Conservation (phyloP, 1,140 invertebrate species). For the Orius laevigatus region DNA sequence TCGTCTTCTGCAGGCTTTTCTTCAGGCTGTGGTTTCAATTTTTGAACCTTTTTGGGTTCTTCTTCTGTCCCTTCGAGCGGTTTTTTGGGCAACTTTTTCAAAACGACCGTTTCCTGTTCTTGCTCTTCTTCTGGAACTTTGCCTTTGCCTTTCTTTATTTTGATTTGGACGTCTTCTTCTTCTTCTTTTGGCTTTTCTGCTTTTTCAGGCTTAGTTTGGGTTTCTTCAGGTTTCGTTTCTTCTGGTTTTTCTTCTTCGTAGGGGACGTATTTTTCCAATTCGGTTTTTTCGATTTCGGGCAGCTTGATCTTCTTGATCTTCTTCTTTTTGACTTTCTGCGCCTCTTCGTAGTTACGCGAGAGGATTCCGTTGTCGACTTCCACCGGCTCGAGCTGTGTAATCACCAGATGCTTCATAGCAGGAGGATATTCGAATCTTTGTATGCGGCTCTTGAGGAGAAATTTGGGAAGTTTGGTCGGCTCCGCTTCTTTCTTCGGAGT, state of each 20-base stretch:
- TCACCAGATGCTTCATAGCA: conserved; percentile 17
- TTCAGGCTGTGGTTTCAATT: conserved; percentile 17
- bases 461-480: conserved; percentile 33
- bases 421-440: conserved; percentile 29
- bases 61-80: conserved; percentile 23
- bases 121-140: conserved; percentile 17
- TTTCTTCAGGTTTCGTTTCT: conserved; percentile 5
- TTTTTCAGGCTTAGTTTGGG: conserved; percentile 20
- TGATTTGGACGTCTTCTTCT: conserved; percentile 20
- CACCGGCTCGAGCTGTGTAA: conserved; percentile 20
- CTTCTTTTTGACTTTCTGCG: conserved; percentile 25
- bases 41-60: conserved; percentile 14
- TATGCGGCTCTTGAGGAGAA: conserved; percentile 45
- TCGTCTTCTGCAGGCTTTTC: conserved; percentile 5
- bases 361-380: conserved; percentile 24
- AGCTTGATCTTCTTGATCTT: conserved; percentile 23
- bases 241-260: conserved; percentile 9
- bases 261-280: conserved; percentile 21
- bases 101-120: conserved; percentile 11
- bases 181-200: conserved; percentile 17
- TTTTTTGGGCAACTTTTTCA: conserved; percentile 23
- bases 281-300: conserved; percentile 18
- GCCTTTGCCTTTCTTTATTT: conserved; percentile 18
- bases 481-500: conserved; percentile 33
- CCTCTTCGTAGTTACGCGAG: conserved; percentile 26